Percentiles rank a stretch among this genome's conserved stretches.
Conservation (phyloP, 2,113 vertebrate species). For the Melanerpes formicivorus region DNA sequence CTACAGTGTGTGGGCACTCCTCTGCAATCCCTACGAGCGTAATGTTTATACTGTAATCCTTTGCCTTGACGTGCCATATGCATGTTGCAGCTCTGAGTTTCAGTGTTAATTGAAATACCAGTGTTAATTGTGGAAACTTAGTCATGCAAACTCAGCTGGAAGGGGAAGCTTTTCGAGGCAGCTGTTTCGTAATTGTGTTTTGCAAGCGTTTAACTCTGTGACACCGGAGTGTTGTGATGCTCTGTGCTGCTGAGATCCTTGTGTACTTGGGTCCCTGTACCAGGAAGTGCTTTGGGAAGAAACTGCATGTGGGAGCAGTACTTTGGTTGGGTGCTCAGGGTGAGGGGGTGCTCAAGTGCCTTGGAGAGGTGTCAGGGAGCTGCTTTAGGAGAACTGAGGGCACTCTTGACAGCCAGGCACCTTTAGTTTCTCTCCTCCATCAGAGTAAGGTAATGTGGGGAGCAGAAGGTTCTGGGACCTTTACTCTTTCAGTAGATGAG, state of each 20-base stretch:
- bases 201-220: background rate
- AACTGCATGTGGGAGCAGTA: background rate
- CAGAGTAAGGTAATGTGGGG: background rate
- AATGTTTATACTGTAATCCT: background rate
- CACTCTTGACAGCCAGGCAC: background rate
- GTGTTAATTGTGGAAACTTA: constrained; percentile 22
- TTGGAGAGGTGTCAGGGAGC: background rate
- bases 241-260: rapidly evolving
- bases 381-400: background rate
- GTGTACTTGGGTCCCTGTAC: rapidly evolving
- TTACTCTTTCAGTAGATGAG: background rate
- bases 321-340: background rate
- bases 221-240: background rate
- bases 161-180: background rate
- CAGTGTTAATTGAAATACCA: background rate
- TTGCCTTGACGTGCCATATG: background rate
- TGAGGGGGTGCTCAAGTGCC: background rate
- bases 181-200: background rate
- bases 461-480: background rate
- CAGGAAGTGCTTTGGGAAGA: background rate
- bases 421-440: background rate
- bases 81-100: background rate
- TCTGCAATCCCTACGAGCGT: background rate
- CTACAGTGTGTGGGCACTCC: background rate
- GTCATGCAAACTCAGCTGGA: constrained; percentile 6